Evolutionary conservation across 2,797 vertebrate genomes (phyloP).

Genomic region (Hybognathus amarus): DNA sequence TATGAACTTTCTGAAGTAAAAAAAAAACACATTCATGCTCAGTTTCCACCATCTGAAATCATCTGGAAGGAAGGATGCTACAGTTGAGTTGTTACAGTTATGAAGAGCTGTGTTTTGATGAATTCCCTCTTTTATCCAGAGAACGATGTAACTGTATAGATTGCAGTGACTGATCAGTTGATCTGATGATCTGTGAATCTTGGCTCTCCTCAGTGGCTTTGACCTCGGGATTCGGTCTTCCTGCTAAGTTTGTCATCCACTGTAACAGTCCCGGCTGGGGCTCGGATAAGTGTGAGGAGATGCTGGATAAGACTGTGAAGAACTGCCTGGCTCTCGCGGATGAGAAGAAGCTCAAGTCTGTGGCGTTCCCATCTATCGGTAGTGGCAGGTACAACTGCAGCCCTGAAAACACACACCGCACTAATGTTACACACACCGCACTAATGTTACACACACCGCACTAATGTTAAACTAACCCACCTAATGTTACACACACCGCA

Average conservation of each 20-base stretch:
- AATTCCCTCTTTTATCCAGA: neutral
- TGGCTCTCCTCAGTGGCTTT: slow-evolving; percentile 79
- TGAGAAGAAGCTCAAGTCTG: slow-evolving; percentile 97
- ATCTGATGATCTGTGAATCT: neutral
- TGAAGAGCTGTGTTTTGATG: neutral
- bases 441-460: too few species aligned
- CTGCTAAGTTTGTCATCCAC: slow-evolving; percentile 97
- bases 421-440: too few species aligned
- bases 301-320: slow-evolving; percentile 97
- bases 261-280: slow-evolving; percentile 97
- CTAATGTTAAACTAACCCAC: too few species aligned
- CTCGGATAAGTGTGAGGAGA: slow-evolving; percentile 93
- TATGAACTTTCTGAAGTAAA: neutral
- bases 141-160: neutral
- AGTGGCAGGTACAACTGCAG: slow-evolving; percentile 86
- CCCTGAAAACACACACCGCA: too few species aligned
- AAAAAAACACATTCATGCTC: neutral
- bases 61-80: neutral
- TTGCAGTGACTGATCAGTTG: neutral
- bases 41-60: neutral
- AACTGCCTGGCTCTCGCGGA: slow-evolving; percentile 96
- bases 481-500: too few species aligned
- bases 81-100: neutral
- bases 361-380: slow-evolving; percentile 96
- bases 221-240: slow-evolving; percentile 88